Percentiles rank a stretch among this genome's conserved stretches.
Evolutionary conservation across 2,797 vertebrate genomes (phyloP).

Genomic region (Malacoctenus gilli): DNA sequence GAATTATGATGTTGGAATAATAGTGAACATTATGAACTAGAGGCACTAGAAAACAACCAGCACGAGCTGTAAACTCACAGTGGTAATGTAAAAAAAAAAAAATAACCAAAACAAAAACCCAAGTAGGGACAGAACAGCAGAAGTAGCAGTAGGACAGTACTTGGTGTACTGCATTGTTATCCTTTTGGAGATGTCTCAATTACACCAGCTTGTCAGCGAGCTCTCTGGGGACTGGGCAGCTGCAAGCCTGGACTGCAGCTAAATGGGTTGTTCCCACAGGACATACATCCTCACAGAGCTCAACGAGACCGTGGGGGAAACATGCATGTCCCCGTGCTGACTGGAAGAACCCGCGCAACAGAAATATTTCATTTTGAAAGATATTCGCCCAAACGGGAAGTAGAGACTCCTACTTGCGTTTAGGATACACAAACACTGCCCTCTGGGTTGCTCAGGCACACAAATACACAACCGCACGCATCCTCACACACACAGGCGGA

Average conservation of each 20-base stretch:
- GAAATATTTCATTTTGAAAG: slow-evolving; percentile 19
- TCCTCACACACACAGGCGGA: slow-evolving; percentile 8
- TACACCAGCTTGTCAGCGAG: slow-evolving; percentile 42
- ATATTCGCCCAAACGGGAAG: slow-evolving; percentile 24
- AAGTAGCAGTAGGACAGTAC: not conserved
- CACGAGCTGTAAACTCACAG: too few species aligned
- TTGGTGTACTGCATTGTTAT: not conserved
- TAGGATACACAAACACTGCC: slow-evolving; percentile 58
- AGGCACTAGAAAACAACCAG: too few species aligned
- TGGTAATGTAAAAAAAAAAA: too few species aligned
- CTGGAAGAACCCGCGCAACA: not conserved
- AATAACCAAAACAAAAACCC: too few species aligned
- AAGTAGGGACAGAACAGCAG: not conserved
- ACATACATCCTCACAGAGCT: slow-evolving; percentile 37
- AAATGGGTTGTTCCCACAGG: slow-evolving; percentile 54
- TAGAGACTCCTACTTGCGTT: slow-evolving; percentile 39
- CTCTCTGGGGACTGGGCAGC: slow-evolving; percentile 54
- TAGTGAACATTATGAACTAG: too few species aligned
- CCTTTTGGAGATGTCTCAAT: slow-evolving; percentile 57
- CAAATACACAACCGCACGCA: slow-evolving; percentile 22
- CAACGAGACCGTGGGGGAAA: too few species aligned
- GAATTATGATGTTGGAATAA: too few species aligned
- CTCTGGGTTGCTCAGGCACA: slow-evolving; percentile 46
- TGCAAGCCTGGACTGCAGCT: slow-evolving; percentile 59
- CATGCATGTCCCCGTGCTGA: not conserved